These are phyloP conservation scores for Anabas testudineus DNA, from an alignment of 2,797 vertebrate species.

Conservation along the genomic window DNA sequence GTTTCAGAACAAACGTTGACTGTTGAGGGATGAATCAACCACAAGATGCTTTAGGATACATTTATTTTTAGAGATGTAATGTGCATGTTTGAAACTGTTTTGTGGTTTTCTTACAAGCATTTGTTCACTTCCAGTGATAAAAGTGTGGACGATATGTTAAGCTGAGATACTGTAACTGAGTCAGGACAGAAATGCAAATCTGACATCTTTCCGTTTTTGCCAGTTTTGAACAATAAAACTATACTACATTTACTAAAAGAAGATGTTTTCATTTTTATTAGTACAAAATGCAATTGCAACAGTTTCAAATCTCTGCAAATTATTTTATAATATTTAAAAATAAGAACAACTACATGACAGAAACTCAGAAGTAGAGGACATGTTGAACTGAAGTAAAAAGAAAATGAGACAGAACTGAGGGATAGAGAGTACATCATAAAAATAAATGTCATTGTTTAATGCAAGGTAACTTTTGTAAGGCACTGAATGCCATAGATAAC, in stretches of 20 bases:
- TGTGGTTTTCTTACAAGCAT: slow-evolving; percentile 5
- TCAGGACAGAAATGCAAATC: not conserved
- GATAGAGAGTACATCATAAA: not conserved
- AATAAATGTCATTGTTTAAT: not conserved
- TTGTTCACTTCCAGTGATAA: not conserved
- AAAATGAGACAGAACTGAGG: not conserved
- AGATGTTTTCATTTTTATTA: not conserved
- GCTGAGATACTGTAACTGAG: not conserved
- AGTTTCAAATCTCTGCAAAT: not conserved
- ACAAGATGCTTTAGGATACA: slow-evolving; percentile 31
- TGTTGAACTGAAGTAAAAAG: not conserved
- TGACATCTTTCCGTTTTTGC: not conserved
- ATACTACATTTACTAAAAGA: not conserved
- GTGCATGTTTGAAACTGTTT: slow-evolving; percentile 8
- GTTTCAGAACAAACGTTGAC: slow-evolving; percentile 53
- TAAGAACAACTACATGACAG: not conserved
- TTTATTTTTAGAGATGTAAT: not conserved
- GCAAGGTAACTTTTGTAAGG: not conserved
- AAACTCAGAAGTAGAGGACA: not conserved
- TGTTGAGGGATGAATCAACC: slow-evolving; percentile 42
- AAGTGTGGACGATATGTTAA: not conserved
- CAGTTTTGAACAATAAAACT: not conserved
- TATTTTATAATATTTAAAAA: not conserved
- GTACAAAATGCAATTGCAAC: not conserved
- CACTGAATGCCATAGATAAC: not conserved